Evolutionary conservation across 2,797 vertebrate species (phyloP).

Genomic region (Acanthurus lineatus): DNA sequence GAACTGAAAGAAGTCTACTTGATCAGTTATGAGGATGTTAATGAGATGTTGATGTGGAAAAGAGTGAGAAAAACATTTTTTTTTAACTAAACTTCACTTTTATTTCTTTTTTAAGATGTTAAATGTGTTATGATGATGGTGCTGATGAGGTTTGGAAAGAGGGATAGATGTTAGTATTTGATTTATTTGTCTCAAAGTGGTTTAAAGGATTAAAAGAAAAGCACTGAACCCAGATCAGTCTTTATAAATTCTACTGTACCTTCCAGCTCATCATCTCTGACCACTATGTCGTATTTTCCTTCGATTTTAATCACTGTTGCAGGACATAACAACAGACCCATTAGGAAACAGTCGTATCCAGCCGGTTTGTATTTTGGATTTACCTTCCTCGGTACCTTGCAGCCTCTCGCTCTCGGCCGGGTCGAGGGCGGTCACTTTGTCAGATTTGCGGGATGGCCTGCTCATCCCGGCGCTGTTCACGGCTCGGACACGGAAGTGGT

Average conservation of each 20-base stretch:
- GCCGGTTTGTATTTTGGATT: background rate
- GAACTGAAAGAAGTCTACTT: too few relatives aligned
- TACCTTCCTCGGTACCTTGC: constrained; percentile 88
- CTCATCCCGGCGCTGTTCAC: constrained; percentile 94
- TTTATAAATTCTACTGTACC: constrained; percentile 80
- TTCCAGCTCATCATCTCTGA: constrained; percentile 92
- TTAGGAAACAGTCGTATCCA: background rate
- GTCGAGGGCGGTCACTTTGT: constrained; percentile 91
- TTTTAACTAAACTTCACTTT: background rate
- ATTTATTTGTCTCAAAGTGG: constrained; percentile 1
- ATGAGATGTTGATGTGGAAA: background rate
- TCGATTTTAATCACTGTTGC: constrained; percentile 90
- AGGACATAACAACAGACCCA: constrained; percentile 44
- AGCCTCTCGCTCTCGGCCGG: constrained; percentile 87
- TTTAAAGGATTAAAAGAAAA: constrained; percentile 26
- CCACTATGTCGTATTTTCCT: constrained; percentile 88
- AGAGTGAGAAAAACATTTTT: background rate
- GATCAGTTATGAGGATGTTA: background rate
- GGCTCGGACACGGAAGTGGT: constrained; percentile 92
- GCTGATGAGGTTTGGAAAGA: background rate
- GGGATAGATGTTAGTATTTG: constrained; percentile 41
- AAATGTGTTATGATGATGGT: background rate
- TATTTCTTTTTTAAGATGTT: background rate
- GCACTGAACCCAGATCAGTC: constrained; percentile 23
- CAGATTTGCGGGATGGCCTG: constrained; percentile 90